Conservation (phyloP, 1,140 invertebrate genomes). For the Chironomus striatipennis region DNA sequence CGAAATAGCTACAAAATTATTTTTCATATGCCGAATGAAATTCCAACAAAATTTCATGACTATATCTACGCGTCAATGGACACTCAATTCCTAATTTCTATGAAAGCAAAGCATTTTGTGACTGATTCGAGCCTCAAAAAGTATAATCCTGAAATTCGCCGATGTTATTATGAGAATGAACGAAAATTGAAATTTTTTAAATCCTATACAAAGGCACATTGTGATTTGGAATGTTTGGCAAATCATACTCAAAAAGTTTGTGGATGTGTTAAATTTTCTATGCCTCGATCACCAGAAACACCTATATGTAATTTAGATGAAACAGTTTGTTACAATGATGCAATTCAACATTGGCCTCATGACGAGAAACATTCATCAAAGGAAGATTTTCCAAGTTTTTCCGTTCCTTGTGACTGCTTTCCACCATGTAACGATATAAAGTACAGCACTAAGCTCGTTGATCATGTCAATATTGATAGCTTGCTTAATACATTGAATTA, state of each 20-base stretch:
- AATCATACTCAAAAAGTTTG: not conserved
- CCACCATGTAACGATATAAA: not conserved
- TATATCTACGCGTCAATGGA: not conserved
- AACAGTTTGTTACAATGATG: not conserved
- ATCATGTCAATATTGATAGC: not conserved
- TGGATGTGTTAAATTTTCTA: not conserved
- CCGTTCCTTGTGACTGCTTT: not conserved
- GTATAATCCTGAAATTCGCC: not conserved
- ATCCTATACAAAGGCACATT: not conserved
- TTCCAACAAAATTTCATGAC: not conserved
- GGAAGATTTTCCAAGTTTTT: too few relatives aligned
- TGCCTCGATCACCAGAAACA: not conserved
- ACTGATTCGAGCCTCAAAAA: not conserved
- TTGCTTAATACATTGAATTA: not conserved
- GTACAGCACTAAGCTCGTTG: not conserved
- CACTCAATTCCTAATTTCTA: not conserved
- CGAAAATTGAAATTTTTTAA: slow-evolving; percentile 16
- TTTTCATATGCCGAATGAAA: not conserved
- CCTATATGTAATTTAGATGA: not conserved
- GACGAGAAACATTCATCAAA: not conserved
- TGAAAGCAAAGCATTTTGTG: not conserved
- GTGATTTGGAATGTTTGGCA: not conserved
- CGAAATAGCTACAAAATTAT: not conserved
- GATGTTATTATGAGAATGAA: not conserved
- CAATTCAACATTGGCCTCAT: not conserved